Percentiles rank a stretch among this genome's conserved stretches.
Conservation (phyloP, 2,113 vertebrate genomes). For the Syngnathoides biaculeatus region DNA sequence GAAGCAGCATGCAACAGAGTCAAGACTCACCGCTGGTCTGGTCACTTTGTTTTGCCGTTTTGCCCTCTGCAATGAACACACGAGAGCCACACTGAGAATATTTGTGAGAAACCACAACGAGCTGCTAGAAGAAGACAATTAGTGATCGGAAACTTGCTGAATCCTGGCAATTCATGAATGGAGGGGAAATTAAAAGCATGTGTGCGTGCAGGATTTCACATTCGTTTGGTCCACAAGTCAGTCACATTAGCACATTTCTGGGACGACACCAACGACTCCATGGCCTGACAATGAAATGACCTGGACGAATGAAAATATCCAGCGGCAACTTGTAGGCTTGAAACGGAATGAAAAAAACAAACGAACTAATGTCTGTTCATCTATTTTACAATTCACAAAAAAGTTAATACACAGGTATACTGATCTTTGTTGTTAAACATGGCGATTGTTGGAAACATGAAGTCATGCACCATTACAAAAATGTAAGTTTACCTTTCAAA, state of each 20-base stretch:
- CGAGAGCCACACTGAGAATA: slow-evolving; percentile 5
- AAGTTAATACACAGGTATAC: not conserved
- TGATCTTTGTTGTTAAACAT: not conserved
- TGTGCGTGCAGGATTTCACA: slow-evolving; percentile 33
- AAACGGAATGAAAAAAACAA: not conserved
- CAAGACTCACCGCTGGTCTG: slow-evolving; percentile 70
- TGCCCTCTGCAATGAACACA: slow-evolving; percentile 64
- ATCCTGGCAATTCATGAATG: slow-evolving; percentile 72
- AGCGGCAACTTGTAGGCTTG: not conserved
- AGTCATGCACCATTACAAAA: not conserved
- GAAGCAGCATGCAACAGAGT: not conserved
- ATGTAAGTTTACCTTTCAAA: not conserved
- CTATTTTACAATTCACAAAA: not conserved
- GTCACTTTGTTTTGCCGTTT: slow-evolving; percentile 66
- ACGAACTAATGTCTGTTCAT: not conserved
- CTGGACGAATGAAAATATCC: not conserved
- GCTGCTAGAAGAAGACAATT: not conserved
- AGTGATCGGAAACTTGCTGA: slow-evolving; percentile 50
- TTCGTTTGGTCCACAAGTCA: slow-evolving; percentile 58
- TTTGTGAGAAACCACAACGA: not conserved
- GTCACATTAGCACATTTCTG: slow-evolving; percentile 67
- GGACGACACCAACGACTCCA: slow-evolving; percentile 17
- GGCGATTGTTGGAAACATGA: not conserved
- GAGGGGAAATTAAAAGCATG: slow-evolving; percentile 63
- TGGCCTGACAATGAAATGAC: not conserved